A percentile compares a stretch with the other conserved stretches of the same genome.
phyloP scores from a whole-genome alignment of 1,140 invertebrate genomes.

The Galleria mellonella region DNA sequence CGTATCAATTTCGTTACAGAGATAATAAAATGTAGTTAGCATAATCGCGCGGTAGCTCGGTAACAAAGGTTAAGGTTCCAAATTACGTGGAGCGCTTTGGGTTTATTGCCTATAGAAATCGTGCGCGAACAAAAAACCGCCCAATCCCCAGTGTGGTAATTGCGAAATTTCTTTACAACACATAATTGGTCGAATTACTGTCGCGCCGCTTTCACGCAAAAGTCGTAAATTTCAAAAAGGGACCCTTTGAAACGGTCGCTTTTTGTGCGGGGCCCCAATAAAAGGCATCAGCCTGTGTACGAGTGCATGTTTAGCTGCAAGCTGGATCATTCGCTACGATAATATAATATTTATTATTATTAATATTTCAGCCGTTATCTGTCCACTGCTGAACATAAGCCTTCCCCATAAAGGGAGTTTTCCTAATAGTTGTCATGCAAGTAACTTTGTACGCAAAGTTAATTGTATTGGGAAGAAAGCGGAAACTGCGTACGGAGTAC shows the following conservation, averaged over 20 bases:
- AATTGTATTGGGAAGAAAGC: no score
- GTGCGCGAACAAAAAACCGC: slow-evolving; percentile 26
- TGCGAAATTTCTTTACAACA: slow-evolving; percentile 43
- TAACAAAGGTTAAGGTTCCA: slow-evolving; percentile 36
- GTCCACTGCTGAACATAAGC: no score
- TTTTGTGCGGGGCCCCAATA: slow-evolving; percentile 27
- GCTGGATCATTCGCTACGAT: no score
- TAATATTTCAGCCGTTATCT: no score
- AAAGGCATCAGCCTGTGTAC: no score
- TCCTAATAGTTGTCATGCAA: no score
- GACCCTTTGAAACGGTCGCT: slow-evolving; percentile 34
- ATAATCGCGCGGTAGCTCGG: slow-evolving; percentile 23
- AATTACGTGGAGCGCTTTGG: slow-evolving; percentile 23
- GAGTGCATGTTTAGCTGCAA: no score
- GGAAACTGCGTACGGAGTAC: no score
- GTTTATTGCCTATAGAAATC: slow-evolving; percentile 10
- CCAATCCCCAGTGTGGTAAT: slow-evolving; percentile 28
- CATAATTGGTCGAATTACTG: slow-evolving; percentile 45
- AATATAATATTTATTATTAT: no score
- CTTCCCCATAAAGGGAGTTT: no score
- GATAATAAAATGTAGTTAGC: slow-evolving; percentile 10
- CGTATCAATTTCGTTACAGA: slow-evolving; percentile 11
- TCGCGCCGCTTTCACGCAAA: slow-evolving; percentile 34
- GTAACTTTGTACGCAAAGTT: no score
- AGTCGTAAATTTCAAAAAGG: slow-evolving; percentile 51